Percentiles rank a stretch among this genome's conserved stretches.
These are phyloP conservation scores for Chrysochloris asiatica DNA, from an alignment of 2,113 vertebrate genomes.

Conservation along the genomic window DNA sequence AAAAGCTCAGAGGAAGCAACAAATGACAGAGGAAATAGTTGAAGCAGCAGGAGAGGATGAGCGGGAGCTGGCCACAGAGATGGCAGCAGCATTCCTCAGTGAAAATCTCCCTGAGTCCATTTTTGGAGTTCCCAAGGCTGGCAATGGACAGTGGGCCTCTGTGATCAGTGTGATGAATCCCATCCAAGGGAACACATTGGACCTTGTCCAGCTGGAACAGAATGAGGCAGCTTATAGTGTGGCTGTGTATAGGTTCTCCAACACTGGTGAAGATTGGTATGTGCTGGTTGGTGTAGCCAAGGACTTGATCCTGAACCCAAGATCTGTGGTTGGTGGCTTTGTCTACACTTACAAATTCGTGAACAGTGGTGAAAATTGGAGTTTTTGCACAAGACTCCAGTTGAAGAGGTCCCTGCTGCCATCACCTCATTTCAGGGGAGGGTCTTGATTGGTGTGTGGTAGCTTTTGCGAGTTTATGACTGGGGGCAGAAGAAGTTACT, in stretches of 20 bases:
- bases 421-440: slow-evolving; percentile 97
- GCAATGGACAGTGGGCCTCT: slow-evolving; percentile 98
- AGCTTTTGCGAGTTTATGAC: slow-evolving; percentile 96
- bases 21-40: slow-evolving; percentile 99
- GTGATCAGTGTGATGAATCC: slow-evolving; percentile 96
- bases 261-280: slow-evolving; percentile 95
- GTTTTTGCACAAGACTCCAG: slow-evolving; percentile 98
- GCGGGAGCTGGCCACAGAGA: slow-evolving; percentile 96
- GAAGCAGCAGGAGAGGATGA: slow-evolving; percentile 99
- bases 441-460: slow-evolving; percentile 94
- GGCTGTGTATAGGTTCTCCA: slow-evolving; percentile 86
- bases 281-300: slow-evolving; percentile 97
- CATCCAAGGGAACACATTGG: slow-evolving; percentile 95
- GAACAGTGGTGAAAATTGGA: slow-evolving; percentile 94
- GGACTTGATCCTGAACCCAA: slow-evolving; percentile 96
- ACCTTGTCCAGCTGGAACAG: slow-evolving; percentile 97
- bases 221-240: slow-evolving; percentile 99
- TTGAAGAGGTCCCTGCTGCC: slow-evolving; percentile 96
- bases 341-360: slow-evolving; percentile 97
- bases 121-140: slow-evolving; percentile 97
- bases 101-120: slow-evolving; percentile 98
- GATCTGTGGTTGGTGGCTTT: slow-evolving; percentile 94
- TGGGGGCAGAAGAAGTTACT: slow-evolving; percentile 98
- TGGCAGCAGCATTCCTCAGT: slow-evolving; percentile 98
- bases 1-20: slow-evolving; percentile 98